Evolutionary conservation across 2,888 invertebrate species (phyloP).

Genomic region (Ormyrus pomaceus): DNA sequence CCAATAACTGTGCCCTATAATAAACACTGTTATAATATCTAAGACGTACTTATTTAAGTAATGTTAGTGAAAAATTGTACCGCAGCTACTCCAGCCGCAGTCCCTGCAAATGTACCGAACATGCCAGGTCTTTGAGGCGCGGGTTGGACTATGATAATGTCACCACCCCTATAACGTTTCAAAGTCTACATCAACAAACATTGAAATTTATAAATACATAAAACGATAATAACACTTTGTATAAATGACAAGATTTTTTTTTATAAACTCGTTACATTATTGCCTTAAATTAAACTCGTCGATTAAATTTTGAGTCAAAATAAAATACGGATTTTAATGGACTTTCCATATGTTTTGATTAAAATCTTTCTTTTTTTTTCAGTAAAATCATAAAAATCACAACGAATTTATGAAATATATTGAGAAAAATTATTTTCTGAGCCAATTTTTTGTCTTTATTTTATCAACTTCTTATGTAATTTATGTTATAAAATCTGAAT

Average conservation of each 20-base stretch:
- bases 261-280: constrained; percentile 5
- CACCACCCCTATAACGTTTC: constrained; percentile 48
- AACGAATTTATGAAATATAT: neutral
- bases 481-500: neutral
- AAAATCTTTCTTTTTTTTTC: neutral
- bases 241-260: constrained; percentile 33
- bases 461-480: constrained; percentile 9
- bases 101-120: constrained; percentile 61
- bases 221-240: constrained; percentile 22
- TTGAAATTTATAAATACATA: constrained; percentile 13
- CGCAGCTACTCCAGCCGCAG: constrained; percentile 62
- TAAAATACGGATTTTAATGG: neutral
- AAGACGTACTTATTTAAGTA: constrained; percentile 5
- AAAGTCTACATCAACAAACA: constrained; percentile 20
- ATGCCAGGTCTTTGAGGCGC: constrained; percentile 55
- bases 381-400: no score
- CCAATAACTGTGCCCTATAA: constrained; percentile 56
- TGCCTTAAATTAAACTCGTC: neutral
- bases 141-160: constrained; percentile 59
- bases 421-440: neutral
- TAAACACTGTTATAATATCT: constrained; percentile 18
- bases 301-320: constrained; percentile 7
- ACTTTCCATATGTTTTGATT: neutral
- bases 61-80: constrained; percentile 45
- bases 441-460: neutral